A percentile compares a stretch with the other conserved stretches of the same genome.
phyloP scores from a whole-genome alignment of 2,113 vertebrate genomes.

The Istiophorus platypterus region DNA sequence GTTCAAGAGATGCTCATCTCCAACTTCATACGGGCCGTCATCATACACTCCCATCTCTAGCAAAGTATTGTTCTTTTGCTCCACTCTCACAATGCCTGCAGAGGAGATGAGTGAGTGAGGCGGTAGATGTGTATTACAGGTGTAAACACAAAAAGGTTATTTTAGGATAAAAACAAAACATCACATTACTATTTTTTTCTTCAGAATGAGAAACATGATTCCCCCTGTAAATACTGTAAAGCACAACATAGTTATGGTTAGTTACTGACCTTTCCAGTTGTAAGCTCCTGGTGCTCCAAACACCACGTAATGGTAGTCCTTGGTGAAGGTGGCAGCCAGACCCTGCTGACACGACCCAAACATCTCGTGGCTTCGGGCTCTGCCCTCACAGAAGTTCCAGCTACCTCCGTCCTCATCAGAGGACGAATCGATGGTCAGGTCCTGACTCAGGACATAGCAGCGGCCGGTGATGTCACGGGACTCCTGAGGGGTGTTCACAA shows the following conservation, averaged over 20 bases:
- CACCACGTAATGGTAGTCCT: constrained; percentile 93
- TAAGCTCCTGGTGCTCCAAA: constrained; percentile 97
- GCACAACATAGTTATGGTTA: background rate
- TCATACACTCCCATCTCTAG: constrained; percentile 89
- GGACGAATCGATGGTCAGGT: constrained; percentile 86
- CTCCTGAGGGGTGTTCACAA: constrained; percentile 87
- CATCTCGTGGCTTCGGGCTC: constrained; percentile 88
- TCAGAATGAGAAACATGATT: background rate
- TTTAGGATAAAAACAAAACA: background rate
- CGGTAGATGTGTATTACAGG: background rate
- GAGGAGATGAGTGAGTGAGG: background rate
- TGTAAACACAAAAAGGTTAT: background rate
- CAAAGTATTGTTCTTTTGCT: constrained; percentile 93
- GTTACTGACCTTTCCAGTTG: constrained; percentile 94
- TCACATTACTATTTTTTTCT: background rate
- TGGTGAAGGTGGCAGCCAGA: constrained; percentile 94
- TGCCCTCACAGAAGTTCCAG: constrained; percentile 93
- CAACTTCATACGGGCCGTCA: constrained; percentile 96
- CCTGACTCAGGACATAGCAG: constrained; percentile 94
- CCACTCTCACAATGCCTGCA: constrained; percentile 92
- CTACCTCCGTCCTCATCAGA: constrained; percentile 87
- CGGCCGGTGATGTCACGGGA: constrained; percentile 91
- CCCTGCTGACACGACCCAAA: constrained; percentile 98
- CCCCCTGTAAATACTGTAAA: background rate
- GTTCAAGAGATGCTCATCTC: constrained; percentile 84